A percentile compares a stretch with the other conserved stretches of the same genome.
These are phyloP conservation scores for Semnornis frantzii DNA, from an alignment of 2,113 vertebrate genomes.

Conservation along the genomic window DNA sequence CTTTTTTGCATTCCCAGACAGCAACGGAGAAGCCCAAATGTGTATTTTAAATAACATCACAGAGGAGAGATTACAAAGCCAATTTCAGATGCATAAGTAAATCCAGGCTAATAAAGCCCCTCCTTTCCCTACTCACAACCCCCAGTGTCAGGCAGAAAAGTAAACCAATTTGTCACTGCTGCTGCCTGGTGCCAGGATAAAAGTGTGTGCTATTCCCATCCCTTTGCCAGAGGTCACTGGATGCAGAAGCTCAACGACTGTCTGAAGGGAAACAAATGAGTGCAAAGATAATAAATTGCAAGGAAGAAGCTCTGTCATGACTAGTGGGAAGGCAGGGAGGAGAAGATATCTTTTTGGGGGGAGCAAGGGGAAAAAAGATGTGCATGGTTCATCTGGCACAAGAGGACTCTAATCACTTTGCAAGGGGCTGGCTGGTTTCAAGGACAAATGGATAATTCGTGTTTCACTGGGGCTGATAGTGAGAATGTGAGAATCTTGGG, in stretches of 20 bases:
- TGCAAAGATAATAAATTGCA: constrained; percentile 20
- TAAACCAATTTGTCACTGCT: constrained; percentile 72
- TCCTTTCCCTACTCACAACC: neutral
- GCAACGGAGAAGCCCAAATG: neutral
- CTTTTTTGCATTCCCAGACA: neutral
- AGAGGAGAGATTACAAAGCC: neutral
- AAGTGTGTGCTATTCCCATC: constrained; percentile 26
- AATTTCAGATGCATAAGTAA: constrained; percentile 22
- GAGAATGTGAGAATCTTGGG: constrained; percentile 32
- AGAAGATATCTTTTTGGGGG: constrained; percentile 30
- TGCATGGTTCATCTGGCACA: neutral
- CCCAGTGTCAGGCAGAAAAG: constrained; percentile 56
- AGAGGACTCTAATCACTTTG: constrained; percentile 31
- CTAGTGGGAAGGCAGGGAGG: neutral
- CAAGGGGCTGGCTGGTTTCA: constrained; percentile 28
- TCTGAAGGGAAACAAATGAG: constrained; percentile 69
- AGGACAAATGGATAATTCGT: constrained; percentile 59
- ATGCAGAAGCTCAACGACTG: constrained; percentile 33
- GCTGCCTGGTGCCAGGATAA: constrained; percentile 63
- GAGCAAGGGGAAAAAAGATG: neutral
- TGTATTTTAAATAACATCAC: neutral
- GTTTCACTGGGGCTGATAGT: constrained; percentile 2
- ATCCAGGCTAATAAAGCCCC: neutral
- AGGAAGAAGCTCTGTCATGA: neutral
- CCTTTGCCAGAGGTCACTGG: constrained; percentile 70